Evolutionary conservation across 2,888 invertebrate genomes (phyloP).

Genomic region (Ochropleura plecta): DNA sequence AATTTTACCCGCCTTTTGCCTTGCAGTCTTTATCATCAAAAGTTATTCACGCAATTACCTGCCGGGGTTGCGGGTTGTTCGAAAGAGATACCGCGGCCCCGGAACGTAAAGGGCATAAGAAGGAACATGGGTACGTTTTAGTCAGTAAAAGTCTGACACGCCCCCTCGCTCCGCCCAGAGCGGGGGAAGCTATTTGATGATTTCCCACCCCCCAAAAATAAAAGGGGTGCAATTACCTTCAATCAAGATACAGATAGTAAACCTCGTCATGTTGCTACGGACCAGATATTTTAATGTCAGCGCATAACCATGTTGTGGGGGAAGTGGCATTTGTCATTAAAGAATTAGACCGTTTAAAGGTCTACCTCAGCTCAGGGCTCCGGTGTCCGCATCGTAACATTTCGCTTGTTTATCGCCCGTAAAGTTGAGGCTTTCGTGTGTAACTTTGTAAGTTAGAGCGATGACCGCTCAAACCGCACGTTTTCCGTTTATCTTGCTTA

Average conservation of each 20-base stretch:
- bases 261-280: slow-evolving; percentile 13
- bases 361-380: slow-evolving; percentile 25
- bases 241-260: slow-evolving; percentile 17
- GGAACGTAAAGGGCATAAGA: too few species aligned
- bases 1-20: slow-evolving; percentile 6
- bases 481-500: slow-evolving; percentile 82
- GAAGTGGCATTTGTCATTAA: slow-evolving; percentile 46
- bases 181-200: too few species aligned
- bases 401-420: slow-evolving; percentile 62
- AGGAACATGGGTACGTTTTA: too few species aligned
- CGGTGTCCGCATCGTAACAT: slow-evolving; percentile 48
- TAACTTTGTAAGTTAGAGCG: slow-evolving; percentile 69
- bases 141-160: too few species aligned
- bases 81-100: too few species aligned
- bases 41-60: slow-evolving; percentile 8
- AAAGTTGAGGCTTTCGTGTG: slow-evolving; percentile 69
- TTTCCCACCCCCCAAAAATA: too few species aligned
- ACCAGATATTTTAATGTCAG: slow-evolving; percentile 40
- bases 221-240: slow-evolving; percentile 30
- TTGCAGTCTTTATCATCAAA: slow-evolving; percentile 2
- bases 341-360: slow-evolving; percentile 48
- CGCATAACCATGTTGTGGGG: slow-evolving; percentile 26
- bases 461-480: slow-evolving; percentile 72
- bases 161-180: too few species aligned
- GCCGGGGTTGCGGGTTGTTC: too few species aligned